phyloP scores from a whole-genome alignment of 2,888 invertebrate genomes.

The Amblyjoppa fuscipennis region DNA sequence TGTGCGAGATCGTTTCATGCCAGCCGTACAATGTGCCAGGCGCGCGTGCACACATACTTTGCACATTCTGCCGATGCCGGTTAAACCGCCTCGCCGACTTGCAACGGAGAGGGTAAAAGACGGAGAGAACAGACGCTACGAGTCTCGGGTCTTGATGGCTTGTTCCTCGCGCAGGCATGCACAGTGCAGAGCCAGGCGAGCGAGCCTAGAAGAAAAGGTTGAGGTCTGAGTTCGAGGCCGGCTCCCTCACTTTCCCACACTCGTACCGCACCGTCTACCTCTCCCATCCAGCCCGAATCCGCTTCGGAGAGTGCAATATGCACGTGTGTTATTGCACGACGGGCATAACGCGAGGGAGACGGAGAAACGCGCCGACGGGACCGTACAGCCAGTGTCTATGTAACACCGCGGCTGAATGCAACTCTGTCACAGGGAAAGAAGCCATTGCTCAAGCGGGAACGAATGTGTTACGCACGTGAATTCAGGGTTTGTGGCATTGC shows the following conservation, averaged over 20 bases:
- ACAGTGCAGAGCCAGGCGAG: conserved; percentile 35
- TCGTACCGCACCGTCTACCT: conserved; percentile 71
- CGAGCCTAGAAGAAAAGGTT: conserved; percentile 79
- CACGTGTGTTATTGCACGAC: conserved; percentile 59
- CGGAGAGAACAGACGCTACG: conserved; percentile 32
- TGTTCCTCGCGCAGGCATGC: conserved; percentile 31
- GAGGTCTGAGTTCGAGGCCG: conserved; percentile 84
- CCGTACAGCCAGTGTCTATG: conserved; percentile 5
- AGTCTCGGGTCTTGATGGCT: conserved; percentile 37
- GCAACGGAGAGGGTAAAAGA: conserved; percentile 47
- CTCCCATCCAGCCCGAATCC: conserved; percentile 39
- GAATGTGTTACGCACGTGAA: conserved; percentile 37
- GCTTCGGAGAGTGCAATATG: conserved; percentile 50
- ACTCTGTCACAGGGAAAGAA: conserved; percentile 9
- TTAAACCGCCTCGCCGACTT: conserved; percentile 59
- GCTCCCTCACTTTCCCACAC: conserved; percentile 84
- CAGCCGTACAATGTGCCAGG: neutral
- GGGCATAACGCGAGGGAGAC: conserved; percentile 46
- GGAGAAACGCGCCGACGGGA: conserved; percentile 49
- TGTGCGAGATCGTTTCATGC: conserved; percentile 20
- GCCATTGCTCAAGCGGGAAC: conserved; percentile 53
- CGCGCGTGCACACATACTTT: conserved; percentile 24
- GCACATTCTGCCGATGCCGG: conserved; percentile 68
- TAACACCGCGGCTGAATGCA: conserved; percentile 3
- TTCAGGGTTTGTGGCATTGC: neutral